A percentile compares a stretch with the other conserved stretches of the same genome.
Conservation (phyloP, 1,140 invertebrate species). For the Lanistes nyassanus region DNA sequence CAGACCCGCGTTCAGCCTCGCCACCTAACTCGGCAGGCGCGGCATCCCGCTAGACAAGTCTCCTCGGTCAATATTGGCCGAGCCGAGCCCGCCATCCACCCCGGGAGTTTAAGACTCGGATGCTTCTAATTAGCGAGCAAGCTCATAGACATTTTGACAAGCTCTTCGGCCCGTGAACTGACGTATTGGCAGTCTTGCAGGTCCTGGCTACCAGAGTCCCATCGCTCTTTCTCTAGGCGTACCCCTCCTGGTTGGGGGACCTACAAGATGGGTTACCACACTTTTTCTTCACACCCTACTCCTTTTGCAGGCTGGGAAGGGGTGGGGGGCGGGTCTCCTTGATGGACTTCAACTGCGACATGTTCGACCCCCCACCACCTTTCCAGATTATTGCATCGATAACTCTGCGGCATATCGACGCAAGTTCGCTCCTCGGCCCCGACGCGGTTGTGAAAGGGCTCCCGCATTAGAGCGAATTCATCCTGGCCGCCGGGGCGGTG, state of each 20-base stretch:
- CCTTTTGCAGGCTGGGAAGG: no score
- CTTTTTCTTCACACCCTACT: no score
- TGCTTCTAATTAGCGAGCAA: constrained; percentile 8
- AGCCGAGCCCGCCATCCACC: background rate
- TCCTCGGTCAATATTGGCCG: constrained; percentile 4
- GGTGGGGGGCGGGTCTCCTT: background rate
- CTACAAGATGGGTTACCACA: no score
- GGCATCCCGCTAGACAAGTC: background rate
- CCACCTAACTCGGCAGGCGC: background rate
- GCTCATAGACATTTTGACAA: constrained; percentile 11
- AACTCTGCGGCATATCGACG: background rate
- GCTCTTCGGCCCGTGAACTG: constrained; percentile 2
- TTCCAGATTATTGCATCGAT: constrained; percentile 2
- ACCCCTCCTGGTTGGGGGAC: no score
- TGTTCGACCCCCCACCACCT: background rate
- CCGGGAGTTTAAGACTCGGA: constrained; percentile 11
- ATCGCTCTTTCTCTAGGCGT: no score
- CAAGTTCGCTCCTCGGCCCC: background rate
- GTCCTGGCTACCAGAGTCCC: no score
- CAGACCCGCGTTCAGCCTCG: background rate
- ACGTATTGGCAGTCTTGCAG: constrained; percentile 2
- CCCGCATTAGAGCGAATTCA: constrained; percentile 3
- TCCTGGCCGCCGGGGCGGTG: background rate
- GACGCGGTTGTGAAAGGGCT: background rate
- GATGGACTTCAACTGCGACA: constrained; percentile 6